A percentile compares a stretch with the other conserved stretches of the same genome.
Conservation (phyloP, 2,888 invertebrate genomes). For the Eristalis intricaria region DNA sequence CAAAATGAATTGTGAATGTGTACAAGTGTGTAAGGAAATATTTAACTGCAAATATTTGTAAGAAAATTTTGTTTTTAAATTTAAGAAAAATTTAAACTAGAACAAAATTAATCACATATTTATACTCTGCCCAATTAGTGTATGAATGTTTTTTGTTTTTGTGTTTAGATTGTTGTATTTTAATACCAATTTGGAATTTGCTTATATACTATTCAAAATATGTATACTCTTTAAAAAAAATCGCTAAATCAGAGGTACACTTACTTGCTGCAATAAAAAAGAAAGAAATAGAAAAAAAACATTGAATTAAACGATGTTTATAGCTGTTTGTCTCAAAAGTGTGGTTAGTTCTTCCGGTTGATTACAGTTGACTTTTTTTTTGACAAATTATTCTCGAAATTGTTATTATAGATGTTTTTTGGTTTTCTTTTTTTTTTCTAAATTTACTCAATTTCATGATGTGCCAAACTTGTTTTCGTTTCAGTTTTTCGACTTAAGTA, state of each 20-base stretch:
- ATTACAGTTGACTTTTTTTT: constrained; percentile 2
- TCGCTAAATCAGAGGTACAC: constrained; percentile 73
- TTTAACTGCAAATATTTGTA: constrained; percentile 51
- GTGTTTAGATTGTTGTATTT: constrained; percentile 17
- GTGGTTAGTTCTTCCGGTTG: constrained; percentile 47
- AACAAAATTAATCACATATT: neutral
- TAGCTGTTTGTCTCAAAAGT: constrained; percentile 25
- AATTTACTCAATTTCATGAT: constrained; percentile 3
- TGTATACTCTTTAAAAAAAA: constrained; percentile 45
- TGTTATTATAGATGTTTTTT: constrained; percentile 22
- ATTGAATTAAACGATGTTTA: constrained; percentile 60
- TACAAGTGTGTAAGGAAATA: constrained; percentile 48
- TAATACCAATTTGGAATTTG: constrained; percentile 61
- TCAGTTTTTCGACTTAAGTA: constrained; percentile 13
- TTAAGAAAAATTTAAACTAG: constrained; percentile 23
- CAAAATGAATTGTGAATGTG: constrained; percentile 47
- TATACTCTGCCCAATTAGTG: constrained; percentile 43
- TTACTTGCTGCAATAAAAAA: constrained; percentile 81
- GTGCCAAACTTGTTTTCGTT: neutral
- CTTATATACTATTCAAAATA: constrained; percentile 47
- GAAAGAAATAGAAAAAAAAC: constrained; percentile 75
- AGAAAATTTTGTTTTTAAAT: constrained; percentile 72
- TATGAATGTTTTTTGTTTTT: neutral
- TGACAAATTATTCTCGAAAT: neutral
- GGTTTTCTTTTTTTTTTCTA: constrained; percentile 6